These are phyloP conservation scores for Charaxes varanes DNA, from an alignment of 1,140 invertebrate species.

Conservation along the genomic window DNA sequence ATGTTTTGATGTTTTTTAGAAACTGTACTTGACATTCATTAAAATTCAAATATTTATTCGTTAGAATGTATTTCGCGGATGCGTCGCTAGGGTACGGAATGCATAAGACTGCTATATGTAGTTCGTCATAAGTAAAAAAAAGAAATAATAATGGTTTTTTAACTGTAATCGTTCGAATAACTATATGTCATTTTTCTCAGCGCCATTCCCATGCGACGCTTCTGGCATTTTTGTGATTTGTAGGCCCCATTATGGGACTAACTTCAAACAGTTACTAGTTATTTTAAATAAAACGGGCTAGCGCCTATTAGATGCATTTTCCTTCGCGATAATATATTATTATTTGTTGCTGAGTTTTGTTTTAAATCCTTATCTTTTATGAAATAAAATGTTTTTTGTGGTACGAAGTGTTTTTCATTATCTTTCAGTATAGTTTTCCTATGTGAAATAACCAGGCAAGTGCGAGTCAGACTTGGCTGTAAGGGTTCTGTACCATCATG, in stretches of 20 bases:
- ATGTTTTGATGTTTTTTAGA: conserved; percentile 46
- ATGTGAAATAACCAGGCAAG: too few species aligned
- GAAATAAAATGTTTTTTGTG: conserved; percentile 48
- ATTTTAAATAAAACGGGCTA: conserved; percentile 22
- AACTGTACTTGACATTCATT: conserved; percentile 50
- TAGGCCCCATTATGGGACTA: conserved; percentile 15
- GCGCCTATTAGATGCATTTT: conserved; percentile 34
- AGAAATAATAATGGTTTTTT: too few species aligned
- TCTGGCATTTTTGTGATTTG: conserved; percentile 20
- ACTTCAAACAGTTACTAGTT: conserved; percentile 20
- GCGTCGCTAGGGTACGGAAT: not conserved
- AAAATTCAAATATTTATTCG: conserved; percentile 37
- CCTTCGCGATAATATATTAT: conserved; percentile 31
- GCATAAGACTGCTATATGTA: too few species aligned
- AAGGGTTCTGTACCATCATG: too few species aligned
- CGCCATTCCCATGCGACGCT: not conserved
- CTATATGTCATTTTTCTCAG: too few species aligned
- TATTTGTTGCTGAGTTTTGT: conserved; percentile 49
- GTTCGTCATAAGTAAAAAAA: too few species aligned
- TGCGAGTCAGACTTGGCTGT: too few species aligned
- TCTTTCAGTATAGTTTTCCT: too few species aligned
- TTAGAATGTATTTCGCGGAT: conserved; percentile 31
- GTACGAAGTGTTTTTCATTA: conserved; percentile 26
- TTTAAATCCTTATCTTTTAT: conserved; percentile 43
- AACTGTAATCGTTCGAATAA: too few species aligned